Base-by-base conservation (phyloP, 2,888 invertebrate species). In the Drosophila mulleri region DNA sequence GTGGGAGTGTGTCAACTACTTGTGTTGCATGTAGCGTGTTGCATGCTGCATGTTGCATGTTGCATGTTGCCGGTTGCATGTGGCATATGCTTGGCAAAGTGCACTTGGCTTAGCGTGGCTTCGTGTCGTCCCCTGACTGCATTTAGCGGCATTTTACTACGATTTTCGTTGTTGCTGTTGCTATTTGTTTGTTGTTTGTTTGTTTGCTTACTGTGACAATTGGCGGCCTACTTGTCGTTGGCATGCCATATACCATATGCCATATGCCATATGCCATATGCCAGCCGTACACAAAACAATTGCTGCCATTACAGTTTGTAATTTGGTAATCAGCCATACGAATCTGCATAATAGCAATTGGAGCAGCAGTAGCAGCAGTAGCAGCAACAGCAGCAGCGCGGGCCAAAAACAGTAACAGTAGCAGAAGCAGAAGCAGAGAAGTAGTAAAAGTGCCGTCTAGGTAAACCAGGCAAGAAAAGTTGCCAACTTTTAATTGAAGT, bases 401-500 rank as follows among this genome's bases (percentile, higher is more conserved):
- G 2, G n/a, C 67, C 44, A 65, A 41, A 16, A 37, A 41, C 9
- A 20, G 18, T 4, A 65, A 39, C 11, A 26, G 32, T 3, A 61
- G 58, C 8, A 20, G 50, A 3, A 11, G n/a, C 67, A 76, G 67
- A 1, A 66, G 35, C 12, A 60, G 73, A 60, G 73, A 45, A 67
- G 68, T 54, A 56, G 59, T 48, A 45, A 59, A 62, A 73, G 52
- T 54, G 73, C 71, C 82, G 76, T 84, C 87, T 89, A 85, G 84
- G 89, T 88, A 78, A 89, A 83, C 76, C 83, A 78, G 77, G 83
- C 81, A 88, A 83, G 86, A 89, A 91, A 90, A 91, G 88, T 91
- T 90, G 83, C 78, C 76, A 90, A 91, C 88, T 90, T 91, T 90
- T 90, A 90, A 91, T 90, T 91, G 90, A 90, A 90, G 90, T 88